These are phyloP conservation scores for Ceramica pisi DNA, from an alignment of 2,888 invertebrate species.

Conservation along the genomic window DNA sequence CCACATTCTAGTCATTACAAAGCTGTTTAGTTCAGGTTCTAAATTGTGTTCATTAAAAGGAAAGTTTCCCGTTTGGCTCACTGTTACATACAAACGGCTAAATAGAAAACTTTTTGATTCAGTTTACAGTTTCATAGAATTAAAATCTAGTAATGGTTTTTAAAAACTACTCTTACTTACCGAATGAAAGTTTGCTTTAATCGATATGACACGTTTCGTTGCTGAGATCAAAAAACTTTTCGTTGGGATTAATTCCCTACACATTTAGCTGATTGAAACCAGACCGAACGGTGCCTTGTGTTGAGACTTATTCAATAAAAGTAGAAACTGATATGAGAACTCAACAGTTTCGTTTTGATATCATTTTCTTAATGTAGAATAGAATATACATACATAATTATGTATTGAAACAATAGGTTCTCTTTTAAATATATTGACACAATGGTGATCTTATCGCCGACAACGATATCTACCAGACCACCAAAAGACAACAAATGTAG, in stretches of 20 bases:
- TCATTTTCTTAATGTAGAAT: no score
- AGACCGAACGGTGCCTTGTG: constrained; percentile 21
- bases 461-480: no score
- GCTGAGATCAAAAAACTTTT: constrained; percentile 1
- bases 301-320: constrained; percentile 21
- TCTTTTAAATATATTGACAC: not conserved
- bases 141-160: constrained; percentile 12
- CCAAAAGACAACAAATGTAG: no score
- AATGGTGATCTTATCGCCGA: no score
- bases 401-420: not conserved
- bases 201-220: constrained; percentile 3
- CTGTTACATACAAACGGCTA: constrained; percentile 2
- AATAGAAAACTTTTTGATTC: constrained; percentile 18
- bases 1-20: constrained; percentile 37
- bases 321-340: constrained; percentile 18
- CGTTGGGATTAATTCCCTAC: constrained; percentile 32
- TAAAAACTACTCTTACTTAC: constrained; percentile 17
- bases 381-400: no score
- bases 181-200: constrained; percentile 20
- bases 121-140: constrained; percentile 5
- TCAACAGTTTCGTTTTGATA: constrained; percentile 9
- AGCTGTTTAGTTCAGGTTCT: constrained; percentile 37
- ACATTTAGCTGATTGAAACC: constrained; percentile 47
- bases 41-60: constrained; percentile 37
- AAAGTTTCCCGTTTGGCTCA: constrained; percentile 29